Percentiles rank a stretch among this genome's conserved stretches.
phyloP scores from a whole-genome alignment of 2,113 vertebrate genomes.

The Willisornis vidua region DNA sequence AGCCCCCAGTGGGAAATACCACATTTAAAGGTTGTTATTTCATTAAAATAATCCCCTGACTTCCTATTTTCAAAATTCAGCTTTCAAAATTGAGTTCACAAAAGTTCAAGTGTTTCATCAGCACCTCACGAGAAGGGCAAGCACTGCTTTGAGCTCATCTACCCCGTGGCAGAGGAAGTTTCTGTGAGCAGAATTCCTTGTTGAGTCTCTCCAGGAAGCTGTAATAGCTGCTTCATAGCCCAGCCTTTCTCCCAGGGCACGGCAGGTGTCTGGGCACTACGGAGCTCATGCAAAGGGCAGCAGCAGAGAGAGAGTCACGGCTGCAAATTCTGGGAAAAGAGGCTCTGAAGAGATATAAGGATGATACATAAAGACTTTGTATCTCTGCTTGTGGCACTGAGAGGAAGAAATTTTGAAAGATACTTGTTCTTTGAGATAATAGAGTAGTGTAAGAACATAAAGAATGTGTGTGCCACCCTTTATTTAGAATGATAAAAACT shows the following conservation, averaged over 20 bases:
- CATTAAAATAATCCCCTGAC: not conserved
- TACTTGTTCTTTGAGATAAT: not conserved
- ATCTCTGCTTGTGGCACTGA: not conserved
- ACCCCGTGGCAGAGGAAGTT: not conserved
- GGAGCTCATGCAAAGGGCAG: not conserved
- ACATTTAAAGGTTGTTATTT: not conserved
- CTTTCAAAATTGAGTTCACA: not conserved
- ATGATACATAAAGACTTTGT: not conserved
- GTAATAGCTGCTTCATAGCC: fast-evolving
- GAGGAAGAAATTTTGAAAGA: not conserved
- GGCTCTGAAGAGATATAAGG: not conserved
- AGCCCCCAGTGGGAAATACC: not conserved
- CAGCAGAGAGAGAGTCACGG: not conserved
- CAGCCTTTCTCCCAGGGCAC: not conserved
- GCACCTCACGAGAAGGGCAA: not conserved
- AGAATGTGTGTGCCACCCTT: not conserved
- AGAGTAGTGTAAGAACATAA: not conserved
- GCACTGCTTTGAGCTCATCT: not conserved
- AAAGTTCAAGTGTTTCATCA: not conserved
- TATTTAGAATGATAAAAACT: not conserved
- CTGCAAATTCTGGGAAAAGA: not conserved
- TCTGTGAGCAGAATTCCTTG: not conserved
- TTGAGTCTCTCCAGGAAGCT: not conserved
- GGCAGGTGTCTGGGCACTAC: not conserved
- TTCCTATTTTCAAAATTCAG: not conserved